These are phyloP conservation scores for Drosophila ambigua DNA, from an alignment of 1,140 invertebrate genomes.

Conservation along the genomic window DNA sequence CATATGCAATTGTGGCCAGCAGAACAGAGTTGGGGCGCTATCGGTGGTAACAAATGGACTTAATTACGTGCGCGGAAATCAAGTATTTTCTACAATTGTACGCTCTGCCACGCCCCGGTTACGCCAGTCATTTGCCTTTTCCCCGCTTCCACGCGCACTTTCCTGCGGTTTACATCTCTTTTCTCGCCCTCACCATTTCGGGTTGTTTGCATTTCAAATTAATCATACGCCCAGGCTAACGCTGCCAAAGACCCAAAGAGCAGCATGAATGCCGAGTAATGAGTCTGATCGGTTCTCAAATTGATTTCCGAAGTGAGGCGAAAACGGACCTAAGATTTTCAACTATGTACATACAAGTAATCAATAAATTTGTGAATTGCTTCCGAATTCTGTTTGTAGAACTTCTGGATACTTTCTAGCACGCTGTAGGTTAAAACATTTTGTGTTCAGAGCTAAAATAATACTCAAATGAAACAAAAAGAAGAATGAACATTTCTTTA, in stretches of 20 bases:
- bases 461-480: not conserved
- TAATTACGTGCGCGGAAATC: conserved; percentile 81
- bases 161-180: conserved; percentile 63
- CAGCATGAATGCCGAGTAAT: conserved; percentile 41
- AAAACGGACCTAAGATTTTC: not conserved
- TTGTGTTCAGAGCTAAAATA: not conserved
- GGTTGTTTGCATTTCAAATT: conserved; percentile 81
- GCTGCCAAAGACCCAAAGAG: conserved; percentile 38
- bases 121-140: not conserved
- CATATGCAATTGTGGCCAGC: conserved; percentile 60
- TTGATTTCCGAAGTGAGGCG: conserved; percentile 26
- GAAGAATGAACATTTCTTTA: not conserved
- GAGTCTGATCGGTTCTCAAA: conserved; percentile 48
- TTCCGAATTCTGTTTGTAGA: too few species aligned
- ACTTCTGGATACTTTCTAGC: too few species aligned
- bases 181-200: conserved; percentile 35
- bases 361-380: too few species aligned
- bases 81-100: conserved; percentile 81
- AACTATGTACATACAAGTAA: too few species aligned
- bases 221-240: conserved; percentile 69
- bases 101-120: conserved; percentile 51
- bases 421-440: not conserved
- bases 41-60: conserved; percentile 72
- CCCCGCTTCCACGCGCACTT: conserved; percentile 13
- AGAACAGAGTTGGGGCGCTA: not conserved